These are phyloP conservation scores for Campylomormyrus tamandua DNA, from an alignment of 2,113 vertebrate species.

Conservation along the genomic window DNA sequence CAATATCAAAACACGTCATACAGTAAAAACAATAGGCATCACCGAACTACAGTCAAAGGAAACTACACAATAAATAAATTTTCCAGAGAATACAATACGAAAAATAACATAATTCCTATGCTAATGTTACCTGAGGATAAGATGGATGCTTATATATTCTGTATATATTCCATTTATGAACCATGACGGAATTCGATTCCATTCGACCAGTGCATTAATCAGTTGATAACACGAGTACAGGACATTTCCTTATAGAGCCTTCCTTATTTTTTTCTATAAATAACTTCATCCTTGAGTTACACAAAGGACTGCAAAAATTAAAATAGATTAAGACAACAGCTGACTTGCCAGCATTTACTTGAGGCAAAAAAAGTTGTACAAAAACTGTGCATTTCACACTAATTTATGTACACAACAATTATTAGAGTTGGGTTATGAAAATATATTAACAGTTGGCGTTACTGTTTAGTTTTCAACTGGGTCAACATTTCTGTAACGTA, in stretches of 20 bases:
- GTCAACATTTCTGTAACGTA: conserved; percentile 27
- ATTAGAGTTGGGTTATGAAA: conserved; percentile 30
- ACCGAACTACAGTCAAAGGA: neutral
- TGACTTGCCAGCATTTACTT: conserved; percentile 13
- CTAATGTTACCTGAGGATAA: neutral
- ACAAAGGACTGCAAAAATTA: neutral
- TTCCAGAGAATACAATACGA: neutral
- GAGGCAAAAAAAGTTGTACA: conserved; percentile 16
- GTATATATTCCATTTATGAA: neutral
- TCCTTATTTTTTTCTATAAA: neutral
- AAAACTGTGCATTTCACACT: neutral
- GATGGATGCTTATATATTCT: neutral
- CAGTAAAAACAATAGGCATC: neutral
- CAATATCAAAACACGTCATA: neutral
- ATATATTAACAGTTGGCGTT: conserved; percentile 27
- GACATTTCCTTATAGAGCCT: neutral
- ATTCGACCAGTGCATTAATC: neutral
- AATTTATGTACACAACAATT: conserved; percentile 27
- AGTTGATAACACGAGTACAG: neutral
- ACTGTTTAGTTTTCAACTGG: conserved; percentile 21
- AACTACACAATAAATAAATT: neutral
- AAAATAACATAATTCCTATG: neutral
- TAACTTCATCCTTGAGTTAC: neutral
- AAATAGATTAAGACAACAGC: neutral
- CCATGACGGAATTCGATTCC: neutral